Percentiles rank a stretch among this genome's conserved stretches.
phyloP scores from a whole-genome alignment of 2,888 invertebrate genomes.

The Tetheella fluctuosa region DNA sequence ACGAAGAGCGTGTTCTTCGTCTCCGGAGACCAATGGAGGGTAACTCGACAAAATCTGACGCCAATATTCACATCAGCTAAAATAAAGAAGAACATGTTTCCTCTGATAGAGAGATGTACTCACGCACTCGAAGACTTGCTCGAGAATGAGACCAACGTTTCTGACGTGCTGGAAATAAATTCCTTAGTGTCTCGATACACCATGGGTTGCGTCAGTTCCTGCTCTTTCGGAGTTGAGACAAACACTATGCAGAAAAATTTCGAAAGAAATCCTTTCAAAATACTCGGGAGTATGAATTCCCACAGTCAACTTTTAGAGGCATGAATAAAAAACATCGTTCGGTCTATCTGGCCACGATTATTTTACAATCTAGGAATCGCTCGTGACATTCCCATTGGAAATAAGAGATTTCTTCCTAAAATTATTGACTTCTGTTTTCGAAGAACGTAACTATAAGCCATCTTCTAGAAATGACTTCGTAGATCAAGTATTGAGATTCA shows the following conservation, averaged over 20 bases:
- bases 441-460: conserved; percentile 19
- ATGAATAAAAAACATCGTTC: conserved; percentile 9
- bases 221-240: conserved; percentile 21
- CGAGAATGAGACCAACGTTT: conserved; percentile 16
- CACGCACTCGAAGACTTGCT: conserved; percentile 24
- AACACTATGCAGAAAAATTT: conserved; percentile 18
- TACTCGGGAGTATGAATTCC: conserved; percentile 12
- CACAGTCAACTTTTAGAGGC: conserved; percentile 2
- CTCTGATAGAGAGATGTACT: conserved; percentile 33
- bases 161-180: conserved; percentile 18
- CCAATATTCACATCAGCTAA: conserved; percentile 33
- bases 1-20: conserved; percentile 16
- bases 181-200: conserved; percentile 21
- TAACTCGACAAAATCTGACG: conserved; percentile 33
- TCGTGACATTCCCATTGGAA: conserved; percentile 13
- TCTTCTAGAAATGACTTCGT: conserved; percentile 30
- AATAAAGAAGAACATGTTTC: conserved; percentile 36
- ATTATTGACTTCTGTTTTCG: conserved; percentile 14
- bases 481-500: conserved; percentile 26
- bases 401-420: conserved; percentile 13
- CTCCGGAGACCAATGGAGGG: conserved; percentile 29
- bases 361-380: conserved; percentile 22
- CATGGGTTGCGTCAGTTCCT: conserved; percentile 22
- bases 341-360: conserved; percentile 21
- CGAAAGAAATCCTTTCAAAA: conserved; percentile 18